Base-by-base conservation (phyloP, 2,888 invertebrate species). In the Oxyteleia sp. region DNA sequence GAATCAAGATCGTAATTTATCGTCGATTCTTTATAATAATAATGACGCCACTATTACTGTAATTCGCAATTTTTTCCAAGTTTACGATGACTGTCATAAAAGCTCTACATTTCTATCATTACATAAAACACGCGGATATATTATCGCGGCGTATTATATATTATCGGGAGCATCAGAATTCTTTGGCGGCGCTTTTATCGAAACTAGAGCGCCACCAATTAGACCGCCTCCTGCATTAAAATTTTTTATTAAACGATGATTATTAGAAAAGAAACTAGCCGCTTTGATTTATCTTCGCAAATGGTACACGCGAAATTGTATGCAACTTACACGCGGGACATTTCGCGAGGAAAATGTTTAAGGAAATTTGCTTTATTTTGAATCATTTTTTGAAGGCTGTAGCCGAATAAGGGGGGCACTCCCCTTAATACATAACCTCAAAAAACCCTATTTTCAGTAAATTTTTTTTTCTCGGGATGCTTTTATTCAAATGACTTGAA, bases 191-290 rank as follows among this genome's bases (percentile, higher is more conserved):
- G 11, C 53, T 69, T 59, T 78, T 78, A 69, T 68, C n/a, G n/a
- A n/a, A n/a, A n/a, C 63, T 78, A 53, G 69, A 78, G 69, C 63
- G 63, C 69, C 53, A 61, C 53, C 78, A 78, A 68, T 78, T 78
- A 78, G 69, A 63, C 69, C 41, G 64, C 29, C 26, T 75, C 18
- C 35, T 72, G 18, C 63, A 55, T 76, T 10, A 23, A 59, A 51
- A 5, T 57, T 32, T 75, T 53, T 74, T 45, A 55, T 64, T 23
- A 64, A 55, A 53, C 11, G 55, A 75, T 63, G 63, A 47, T 64
- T 53, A 74, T 63, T 55, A 64, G 53, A 63, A 45, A 71, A 35
- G 43, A 68, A 74, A 43, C 32, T 41, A 63, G 38, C 13, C 4
- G 20, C 26, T 18, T 51, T 26, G 16, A 35, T 71, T 71, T 68